Conservation (phyloP, 2,797 vertebrate species). For the Enteromius trimaculatus region DNA sequence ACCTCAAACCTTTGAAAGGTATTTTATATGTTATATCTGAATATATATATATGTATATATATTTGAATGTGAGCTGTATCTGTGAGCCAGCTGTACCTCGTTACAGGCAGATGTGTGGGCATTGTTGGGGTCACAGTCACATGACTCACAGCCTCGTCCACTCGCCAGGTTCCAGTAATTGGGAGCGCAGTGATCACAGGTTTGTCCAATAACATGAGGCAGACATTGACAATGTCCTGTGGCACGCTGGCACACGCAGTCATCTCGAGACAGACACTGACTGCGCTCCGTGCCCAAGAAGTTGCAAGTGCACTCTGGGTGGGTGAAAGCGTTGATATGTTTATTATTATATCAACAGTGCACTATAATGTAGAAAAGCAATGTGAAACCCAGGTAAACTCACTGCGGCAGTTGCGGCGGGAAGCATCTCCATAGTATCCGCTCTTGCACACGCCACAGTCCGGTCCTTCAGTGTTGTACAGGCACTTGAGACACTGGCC, state of each 20-base stretch:
- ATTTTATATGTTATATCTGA: too few species aligned
- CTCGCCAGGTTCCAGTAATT: conserved; percentile 93
- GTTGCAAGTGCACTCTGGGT: conserved; percentile 91
- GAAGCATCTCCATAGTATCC: conserved; percentile 90
- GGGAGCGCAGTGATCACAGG: conserved; percentile 89
- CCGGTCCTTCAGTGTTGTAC: conserved; percentile 88
- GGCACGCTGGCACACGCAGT: conserved; percentile 85
- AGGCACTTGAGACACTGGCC: conserved; percentile 91
- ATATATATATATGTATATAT: too few species aligned
- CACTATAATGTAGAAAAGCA: neutral
- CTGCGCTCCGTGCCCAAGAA: conserved; percentile 84
- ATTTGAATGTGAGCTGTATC: neutral
- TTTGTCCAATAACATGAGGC: conserved; percentile 85
- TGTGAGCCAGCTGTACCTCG: conserved; percentile 78
- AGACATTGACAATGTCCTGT: conserved; percentile 93
- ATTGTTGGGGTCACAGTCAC: conserved; percentile 86
- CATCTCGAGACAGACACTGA: conserved; percentile 83
- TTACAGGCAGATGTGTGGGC: conserved; percentile 87
- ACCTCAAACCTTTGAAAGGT: neutral
- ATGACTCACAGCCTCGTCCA: conserved; percentile 85
- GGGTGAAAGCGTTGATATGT: conserved; percentile 19
- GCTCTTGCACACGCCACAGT: conserved; percentile 84
- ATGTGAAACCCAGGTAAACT: conserved; percentile 66
- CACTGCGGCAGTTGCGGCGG: conserved; percentile 89
- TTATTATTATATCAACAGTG: neutral